phyloP scores from a whole-genome alignment of 2,113 vertebrate species.

The Varanus salvator region DNA sequence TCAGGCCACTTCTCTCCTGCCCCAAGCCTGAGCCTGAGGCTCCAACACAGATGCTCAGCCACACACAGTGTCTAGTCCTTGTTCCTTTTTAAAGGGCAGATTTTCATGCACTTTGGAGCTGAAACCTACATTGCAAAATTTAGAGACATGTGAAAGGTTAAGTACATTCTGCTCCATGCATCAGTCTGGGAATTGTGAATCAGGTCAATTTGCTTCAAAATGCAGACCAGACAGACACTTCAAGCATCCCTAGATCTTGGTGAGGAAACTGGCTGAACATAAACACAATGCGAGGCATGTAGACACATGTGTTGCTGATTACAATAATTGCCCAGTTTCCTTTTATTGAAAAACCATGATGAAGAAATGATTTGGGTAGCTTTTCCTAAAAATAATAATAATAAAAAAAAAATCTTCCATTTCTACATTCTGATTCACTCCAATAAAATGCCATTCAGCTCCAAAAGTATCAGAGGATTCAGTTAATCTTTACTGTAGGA shows the following conservation, averaged over 20 bases:
- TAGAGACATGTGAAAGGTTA: neutral
- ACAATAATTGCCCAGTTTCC: constrained; percentile 41
- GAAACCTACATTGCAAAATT: neutral
- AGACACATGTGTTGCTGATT: constrained; percentile 26
- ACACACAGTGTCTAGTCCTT: neutral
- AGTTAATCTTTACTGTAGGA: constrained; percentile 44
- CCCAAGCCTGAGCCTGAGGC: neutral
- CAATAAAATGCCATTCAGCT: constrained; percentile 51
- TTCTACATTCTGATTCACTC: constrained; percentile 58
- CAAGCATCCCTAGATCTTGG: neutral
- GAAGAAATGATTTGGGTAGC: constrained; percentile 33
- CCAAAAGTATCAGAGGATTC: constrained; percentile 44
- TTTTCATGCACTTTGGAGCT: neutral
- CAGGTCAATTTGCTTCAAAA: neutral
- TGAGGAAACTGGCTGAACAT: neutral
- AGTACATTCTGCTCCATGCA: neutral
- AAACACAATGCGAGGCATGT: neutral
- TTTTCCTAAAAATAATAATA: constrained; percentile 35
- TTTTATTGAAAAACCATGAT: constrained; percentile 50
- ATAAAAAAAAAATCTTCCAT: constrained; percentile 3
- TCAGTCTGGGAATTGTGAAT: neutral
- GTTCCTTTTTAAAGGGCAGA: neutral
- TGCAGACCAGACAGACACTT: neutral
- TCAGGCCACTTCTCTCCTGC: neutral
- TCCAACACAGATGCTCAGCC: neutral